phyloP scores from a whole-genome alignment of 2,888 invertebrate genomes.

The Cataglyphis cursor region DNA sequence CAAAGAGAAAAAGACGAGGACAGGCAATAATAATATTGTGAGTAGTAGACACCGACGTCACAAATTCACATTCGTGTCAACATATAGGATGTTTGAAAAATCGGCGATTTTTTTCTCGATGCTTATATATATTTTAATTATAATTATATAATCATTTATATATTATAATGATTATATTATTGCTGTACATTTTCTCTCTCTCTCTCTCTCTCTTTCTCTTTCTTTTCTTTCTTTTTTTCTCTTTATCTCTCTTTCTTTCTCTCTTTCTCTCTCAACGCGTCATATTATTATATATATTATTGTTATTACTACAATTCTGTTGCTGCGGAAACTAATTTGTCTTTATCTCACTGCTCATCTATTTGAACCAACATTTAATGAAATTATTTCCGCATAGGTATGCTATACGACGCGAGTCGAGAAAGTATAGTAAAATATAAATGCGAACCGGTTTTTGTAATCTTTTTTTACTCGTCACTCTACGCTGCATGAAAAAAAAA shows the following conservation, averaged over 20 bases:
- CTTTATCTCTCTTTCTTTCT: neutral
- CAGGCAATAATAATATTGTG: slow-evolving; percentile 9
- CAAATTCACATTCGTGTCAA: slow-evolving; percentile 2
- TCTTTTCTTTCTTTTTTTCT: too few species aligned
- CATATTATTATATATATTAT: neutral
- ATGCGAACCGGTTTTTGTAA: slow-evolving; percentile 32
- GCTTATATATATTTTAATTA: neutral
- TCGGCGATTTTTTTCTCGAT: neutral
- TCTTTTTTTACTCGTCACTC: slow-evolving; percentile 8
- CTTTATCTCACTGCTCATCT: neutral
- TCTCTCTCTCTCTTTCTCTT: neutral
- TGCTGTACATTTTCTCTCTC: too few species aligned
- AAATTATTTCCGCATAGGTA: slow-evolving; percentile 44
- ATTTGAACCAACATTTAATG: slow-evolving; percentile 1
- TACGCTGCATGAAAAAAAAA: neutral
- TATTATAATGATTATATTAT: neutral
- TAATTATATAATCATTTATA: neutral
- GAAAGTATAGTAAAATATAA: slow-evolving; percentile 53
- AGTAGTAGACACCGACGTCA: slow-evolving; percentile 7
- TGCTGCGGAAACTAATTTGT: slow-evolving; percentile 13
- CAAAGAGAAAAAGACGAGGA: slow-evolving; percentile 8
- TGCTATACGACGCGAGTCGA: slow-evolving; percentile 21
- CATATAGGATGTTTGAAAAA: slow-evolving; percentile 17
- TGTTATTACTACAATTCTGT: slow-evolving; percentile 2
- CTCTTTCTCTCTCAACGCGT: neutral